Evolutionary conservation across 2,113 vertebrate genomes (phyloP).

Genomic region (Diphyllodes magnificus): DNA sequence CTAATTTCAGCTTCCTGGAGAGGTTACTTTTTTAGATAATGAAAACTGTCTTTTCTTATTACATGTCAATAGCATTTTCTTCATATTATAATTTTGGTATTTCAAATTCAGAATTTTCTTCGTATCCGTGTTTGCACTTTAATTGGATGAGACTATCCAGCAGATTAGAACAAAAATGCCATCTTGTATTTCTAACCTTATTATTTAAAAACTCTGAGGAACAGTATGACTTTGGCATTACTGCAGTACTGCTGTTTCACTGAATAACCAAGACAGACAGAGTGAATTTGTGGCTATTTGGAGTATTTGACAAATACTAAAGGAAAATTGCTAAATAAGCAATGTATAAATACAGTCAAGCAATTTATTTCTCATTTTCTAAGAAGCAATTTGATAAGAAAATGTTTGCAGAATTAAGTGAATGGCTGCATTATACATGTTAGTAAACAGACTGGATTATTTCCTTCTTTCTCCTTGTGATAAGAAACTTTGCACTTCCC

Average conservation of each 20-base stretch:
- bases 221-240: not conserved
- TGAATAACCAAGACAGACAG: not conserved
- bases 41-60: slow-evolving; percentile 19
- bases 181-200: not conserved
- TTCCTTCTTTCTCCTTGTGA: slow-evolving; percentile 11
- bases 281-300: not conserved
- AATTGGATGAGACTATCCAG: not conserved
- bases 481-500: slow-evolving; percentile 17
- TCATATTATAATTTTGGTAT: slow-evolving; percentile 39
- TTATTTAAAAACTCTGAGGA: slow-evolving; percentile 16
- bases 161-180: slow-evolving; percentile 19
- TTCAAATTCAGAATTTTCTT: slow-evolving; percentile 30
- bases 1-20: not conserved
- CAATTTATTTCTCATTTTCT: slow-evolving; percentile 49
- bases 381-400: slow-evolving; percentile 33
- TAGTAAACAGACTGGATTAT: slow-evolving; percentile 31
- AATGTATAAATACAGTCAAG: slow-evolving; percentile 28
- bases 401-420: slow-evolving; percentile 45
- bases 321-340: slow-evolving; percentile 29
- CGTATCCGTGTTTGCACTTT: slow-evolving; percentile 9
- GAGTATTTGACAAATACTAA: slow-evolving; percentile 4
- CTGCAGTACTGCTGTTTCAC: not conserved
- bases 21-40: slow-evolving; percentile 9
- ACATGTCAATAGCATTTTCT: not conserved
- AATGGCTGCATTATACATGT: slow-evolving; percentile 43